Evolutionary conservation across 92 coral and sea anemone species (phyloP).

Genomic region (Porites rus): DNA sequence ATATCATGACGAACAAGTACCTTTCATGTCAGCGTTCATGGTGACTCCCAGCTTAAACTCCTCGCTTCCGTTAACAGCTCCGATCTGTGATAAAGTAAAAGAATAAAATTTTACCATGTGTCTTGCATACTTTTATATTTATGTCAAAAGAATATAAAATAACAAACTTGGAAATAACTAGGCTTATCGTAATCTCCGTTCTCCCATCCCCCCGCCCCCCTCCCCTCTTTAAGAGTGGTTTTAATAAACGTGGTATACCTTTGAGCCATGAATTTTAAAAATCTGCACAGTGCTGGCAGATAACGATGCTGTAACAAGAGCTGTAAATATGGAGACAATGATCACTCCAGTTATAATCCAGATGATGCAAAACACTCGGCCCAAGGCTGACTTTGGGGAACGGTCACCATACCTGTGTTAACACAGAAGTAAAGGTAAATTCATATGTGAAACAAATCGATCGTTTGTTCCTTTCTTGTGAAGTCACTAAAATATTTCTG

Average conservation of each 20-base stretch:
- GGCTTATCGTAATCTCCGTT: too few species aligned
- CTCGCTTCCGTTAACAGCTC: slow-evolving; percentile 94
- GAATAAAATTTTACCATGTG: too few species aligned
- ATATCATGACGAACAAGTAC: slow-evolving; percentile 27
- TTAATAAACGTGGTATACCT: slow-evolving; percentile 33
- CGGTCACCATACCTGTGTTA: slow-evolving; percentile 85
- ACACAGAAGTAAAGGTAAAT: neutral
- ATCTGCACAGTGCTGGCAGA: slow-evolving; percentile 65
- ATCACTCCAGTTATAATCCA: slow-evolving; percentile 91
- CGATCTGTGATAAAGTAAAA: slow-evolving; percentile 65
- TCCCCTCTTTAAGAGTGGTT: neutral
- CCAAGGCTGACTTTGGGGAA: slow-evolving; percentile 88
- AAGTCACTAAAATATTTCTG: too few species aligned
- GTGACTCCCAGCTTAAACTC: slow-evolving; percentile 88
- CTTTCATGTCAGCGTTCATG: slow-evolving; percentile 95
- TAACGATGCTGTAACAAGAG: slow-evolving; percentile 88
- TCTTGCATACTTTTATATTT: neutral
- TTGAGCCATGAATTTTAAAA: slow-evolving; percentile 74
- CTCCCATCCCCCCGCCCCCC: too few species aligned
- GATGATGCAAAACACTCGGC: slow-evolving; percentile 81
- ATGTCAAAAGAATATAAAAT: too few species aligned
- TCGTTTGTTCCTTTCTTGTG: too few species aligned
- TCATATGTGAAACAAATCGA: neutral
- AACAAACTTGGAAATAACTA: too few species aligned
- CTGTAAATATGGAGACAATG: slow-evolving; percentile 87